Percentiles rank a stretch among this genome's conserved stretches.
Evolutionary conservation across 2,888 invertebrate genomes (phyloP).

Genomic region (Lampropteryx suffumata): DNA sequence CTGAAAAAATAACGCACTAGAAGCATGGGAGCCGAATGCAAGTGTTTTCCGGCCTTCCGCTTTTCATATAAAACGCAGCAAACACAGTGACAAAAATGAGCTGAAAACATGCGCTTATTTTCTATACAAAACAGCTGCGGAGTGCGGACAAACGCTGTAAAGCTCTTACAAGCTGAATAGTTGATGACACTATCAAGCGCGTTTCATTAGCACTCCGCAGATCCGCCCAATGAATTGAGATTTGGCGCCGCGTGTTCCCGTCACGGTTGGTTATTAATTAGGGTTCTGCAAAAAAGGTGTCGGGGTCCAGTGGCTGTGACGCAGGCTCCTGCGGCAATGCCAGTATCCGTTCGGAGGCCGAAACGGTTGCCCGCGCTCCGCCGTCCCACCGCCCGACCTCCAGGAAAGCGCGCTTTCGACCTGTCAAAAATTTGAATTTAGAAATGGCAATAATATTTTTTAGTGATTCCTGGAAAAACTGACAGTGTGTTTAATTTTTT

Average conservation of each 20-base stretch:
- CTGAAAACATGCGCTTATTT: slow-evolving; percentile 9
- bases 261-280: slow-evolving; percentile 75
- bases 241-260: slow-evolving; percentile 57
- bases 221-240: slow-evolving; percentile 43
- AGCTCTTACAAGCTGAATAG: slow-evolving; percentile 25
- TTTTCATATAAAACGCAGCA: slow-evolving; percentile 15
- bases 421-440: slow-evolving; percentile 33
- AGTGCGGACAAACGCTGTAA: slow-evolving; percentile 8
- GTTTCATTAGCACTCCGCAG: slow-evolving; percentile 47
- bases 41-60: slow-evolving; percentile 8
- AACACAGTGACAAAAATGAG: slow-evolving; percentile 10
- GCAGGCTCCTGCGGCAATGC: slow-evolving; percentile 77
- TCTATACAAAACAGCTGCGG: slow-evolving; percentile 6
- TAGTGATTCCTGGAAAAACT: slow-evolving; percentile 23
- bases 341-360: slow-evolving; percentile 67
- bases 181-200: slow-evolving; percentile 31
- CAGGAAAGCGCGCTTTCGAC: slow-evolving; percentile 39
- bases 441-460: slow-evolving; percentile 33
- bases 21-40: background rate
- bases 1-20: too few relatives aligned
- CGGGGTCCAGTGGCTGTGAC: slow-evolving; percentile 73
- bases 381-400: slow-evolving; percentile 22
- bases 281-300: slow-evolving; percentile 77
- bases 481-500: slow-evolving; percentile 25
- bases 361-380: slow-evolving; percentile 51